These are phyloP conservation scores for Chironomus riparius DNA, from an alignment of 2,888 invertebrate species.

Conservation along the genomic window DNA sequence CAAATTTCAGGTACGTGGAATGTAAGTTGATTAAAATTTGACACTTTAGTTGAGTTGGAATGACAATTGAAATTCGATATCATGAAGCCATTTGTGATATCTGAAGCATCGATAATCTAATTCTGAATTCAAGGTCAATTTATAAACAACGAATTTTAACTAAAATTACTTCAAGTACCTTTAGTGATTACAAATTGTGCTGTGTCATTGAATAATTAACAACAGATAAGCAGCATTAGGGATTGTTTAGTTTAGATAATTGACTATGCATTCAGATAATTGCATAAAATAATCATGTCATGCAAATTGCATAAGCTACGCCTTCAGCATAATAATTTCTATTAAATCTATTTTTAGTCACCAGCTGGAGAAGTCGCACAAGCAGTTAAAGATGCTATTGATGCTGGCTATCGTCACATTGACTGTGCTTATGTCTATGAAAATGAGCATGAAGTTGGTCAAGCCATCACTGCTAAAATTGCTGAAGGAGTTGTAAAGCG, in stretches of 20 bases:
- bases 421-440: constrained; percentile 54
- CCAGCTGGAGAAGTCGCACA: constrained; percentile 54
- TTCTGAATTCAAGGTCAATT: too few species aligned
- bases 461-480: constrained; percentile 52
- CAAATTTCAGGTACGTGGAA: background rate
- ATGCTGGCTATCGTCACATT: constrained; percentile 64
- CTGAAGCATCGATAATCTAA: too few species aligned
- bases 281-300: background rate
- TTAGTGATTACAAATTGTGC: too few species aligned
- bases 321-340: constrained; percentile 47
- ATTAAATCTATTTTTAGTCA: constrained; percentile 45
- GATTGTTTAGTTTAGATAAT: background rate
- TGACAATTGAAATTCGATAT: background rate
- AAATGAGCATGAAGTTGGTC: constrained; percentile 61
- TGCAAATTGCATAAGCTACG: background rate
- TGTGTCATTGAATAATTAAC: too few species aligned
- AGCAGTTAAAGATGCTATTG: constrained; percentile 62
- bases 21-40: background rate
- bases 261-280: background rate
- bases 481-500: constrained; percentile 54
- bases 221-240: too few species aligned
- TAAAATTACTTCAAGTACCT: background rate
- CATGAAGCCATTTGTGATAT: too few species aligned
- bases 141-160: too few species aligned
- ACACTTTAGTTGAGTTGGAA: background rate